Evolutionary conservation across 2,113 vertebrate species (phyloP).

Genomic region (Nymphicus hollandicus): DNA sequence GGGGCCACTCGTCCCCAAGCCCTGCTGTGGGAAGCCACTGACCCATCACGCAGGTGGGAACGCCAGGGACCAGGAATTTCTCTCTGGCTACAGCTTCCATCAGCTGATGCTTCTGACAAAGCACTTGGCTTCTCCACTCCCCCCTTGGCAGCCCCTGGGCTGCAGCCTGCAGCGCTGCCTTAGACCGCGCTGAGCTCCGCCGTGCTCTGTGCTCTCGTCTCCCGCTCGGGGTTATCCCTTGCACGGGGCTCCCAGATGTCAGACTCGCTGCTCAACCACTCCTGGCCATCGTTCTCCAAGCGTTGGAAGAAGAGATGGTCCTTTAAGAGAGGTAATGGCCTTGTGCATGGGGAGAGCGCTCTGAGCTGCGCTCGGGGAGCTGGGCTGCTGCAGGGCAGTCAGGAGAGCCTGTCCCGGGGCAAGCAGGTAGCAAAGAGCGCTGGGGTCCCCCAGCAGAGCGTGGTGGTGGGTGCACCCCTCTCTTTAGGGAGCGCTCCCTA

Average conservation of each 20-base stretch:
- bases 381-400: neutral
- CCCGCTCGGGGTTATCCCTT: neutral
- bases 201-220: neutral
- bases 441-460: neutral
- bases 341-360: accelerated
- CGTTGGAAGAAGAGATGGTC: conserved; percentile 94
- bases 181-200: conserved; percentile 14
- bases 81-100: conserved; percentile 39
- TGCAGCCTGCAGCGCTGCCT: conserved; percentile 55
- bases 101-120: conserved; percentile 65
- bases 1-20: neutral
- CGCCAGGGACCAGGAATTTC: neutral
- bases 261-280: conserved; percentile 90
- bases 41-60: conserved; percentile 29
- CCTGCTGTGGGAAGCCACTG: neutral
- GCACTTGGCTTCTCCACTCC: conserved; percentile 65
- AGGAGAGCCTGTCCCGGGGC: neutral
- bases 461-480: neutral
- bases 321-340: conserved; percentile 89
- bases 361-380: neutral
- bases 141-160: conserved; percentile 53
- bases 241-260: conserved; percentile 73
- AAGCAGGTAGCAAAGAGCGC: neutral
- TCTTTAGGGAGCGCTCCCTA: neutral
- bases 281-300: conserved; percentile 96